Conservation (phyloP, 2,113 vertebrate species). For the Daphoenositta chrysoptera region DNA sequence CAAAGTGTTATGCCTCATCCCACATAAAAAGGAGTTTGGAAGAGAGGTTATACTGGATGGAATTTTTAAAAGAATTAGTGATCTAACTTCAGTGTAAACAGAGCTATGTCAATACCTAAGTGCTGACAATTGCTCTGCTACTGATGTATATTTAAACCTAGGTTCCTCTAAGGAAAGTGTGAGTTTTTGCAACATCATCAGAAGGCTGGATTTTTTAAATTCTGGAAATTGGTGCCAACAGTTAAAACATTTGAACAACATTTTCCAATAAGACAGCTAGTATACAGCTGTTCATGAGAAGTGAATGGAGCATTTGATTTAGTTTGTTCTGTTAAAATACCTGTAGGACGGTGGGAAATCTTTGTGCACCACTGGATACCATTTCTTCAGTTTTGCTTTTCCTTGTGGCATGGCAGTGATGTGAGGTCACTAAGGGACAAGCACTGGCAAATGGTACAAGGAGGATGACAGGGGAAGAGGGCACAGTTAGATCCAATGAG, state of each 20-base stretch:
- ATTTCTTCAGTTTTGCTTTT: not conserved
- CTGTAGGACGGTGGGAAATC: not conserved
- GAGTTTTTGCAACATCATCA: not conserved
- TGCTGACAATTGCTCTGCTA: not conserved
- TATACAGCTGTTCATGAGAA: not conserved
- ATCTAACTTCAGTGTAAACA: not conserved
- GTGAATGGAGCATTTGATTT: not conserved
- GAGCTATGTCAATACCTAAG: not conserved
- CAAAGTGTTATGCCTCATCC: not conserved
- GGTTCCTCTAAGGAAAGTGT: not conserved
- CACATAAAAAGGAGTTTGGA: not conserved
- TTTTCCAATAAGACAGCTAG: not conserved
- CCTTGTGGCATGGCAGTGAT: not conserved
- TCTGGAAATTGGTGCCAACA: not conserved
- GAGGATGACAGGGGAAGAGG: not conserved
- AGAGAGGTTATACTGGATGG: not conserved
- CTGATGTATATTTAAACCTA: not conserved
- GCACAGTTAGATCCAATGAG: not conserved
- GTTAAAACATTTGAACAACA: not conserved
- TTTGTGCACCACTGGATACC: not conserved
- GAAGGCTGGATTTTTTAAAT: not conserved
- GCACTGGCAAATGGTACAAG: not conserved
- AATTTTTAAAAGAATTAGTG: not conserved
- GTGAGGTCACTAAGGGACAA: not conserved
- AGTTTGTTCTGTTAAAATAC: not conserved